Base-by-base conservation (phyloP, 2,888 invertebrate genomes). In the Ectemnius cavifrons region DNA sequence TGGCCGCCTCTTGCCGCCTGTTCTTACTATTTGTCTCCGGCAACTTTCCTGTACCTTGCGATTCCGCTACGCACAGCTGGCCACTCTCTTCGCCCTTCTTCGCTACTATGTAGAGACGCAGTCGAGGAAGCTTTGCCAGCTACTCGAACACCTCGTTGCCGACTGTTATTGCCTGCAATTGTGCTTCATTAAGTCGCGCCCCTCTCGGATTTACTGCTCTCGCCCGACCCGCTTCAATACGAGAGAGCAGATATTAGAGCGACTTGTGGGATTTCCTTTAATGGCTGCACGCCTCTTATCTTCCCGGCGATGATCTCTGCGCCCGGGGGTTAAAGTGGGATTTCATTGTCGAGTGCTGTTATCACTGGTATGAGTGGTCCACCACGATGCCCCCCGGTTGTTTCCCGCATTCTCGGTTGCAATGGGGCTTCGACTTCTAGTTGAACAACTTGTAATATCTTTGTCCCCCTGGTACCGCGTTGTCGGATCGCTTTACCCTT, bases 1-100 rank as follows among this genome's bases (percentile, higher is more conserved):
- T 13, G 60, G 59, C 57, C 63, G 73, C 73, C 74, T 79, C 11
- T 6, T 37, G 37, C 78, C 78, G 74, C 78, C 71, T 74, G 77
- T 78, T 8, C 37, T 11, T 37, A 37, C 8, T 14, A 16, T 52
- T 52, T 52, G 16, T 52, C 52, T 52, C 52, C 8, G 14, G 3
- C 16, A n/a, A 16, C 16, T 16, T 52, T 16, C 52, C 52, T 52
- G 16, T 5, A 52, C 52, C 1, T 37, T 37, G 37, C 8, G 37
- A 11, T 11, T 11, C 4, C 37, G 37, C 37, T 37, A 6, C 1
- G n/a, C 5, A 52, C 8, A 52, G 52, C 52, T 23, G 52, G 5
- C 5, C n/a, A n/a, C n/a, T 1, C 52, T 52, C 16, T 52, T 52
- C 52, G 16, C 14, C 52, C 8, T 14, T 16, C 16, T n/a, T 52